Conservation (phyloP, 2,113 vertebrate species). For the Cairina moschata region DNA sequence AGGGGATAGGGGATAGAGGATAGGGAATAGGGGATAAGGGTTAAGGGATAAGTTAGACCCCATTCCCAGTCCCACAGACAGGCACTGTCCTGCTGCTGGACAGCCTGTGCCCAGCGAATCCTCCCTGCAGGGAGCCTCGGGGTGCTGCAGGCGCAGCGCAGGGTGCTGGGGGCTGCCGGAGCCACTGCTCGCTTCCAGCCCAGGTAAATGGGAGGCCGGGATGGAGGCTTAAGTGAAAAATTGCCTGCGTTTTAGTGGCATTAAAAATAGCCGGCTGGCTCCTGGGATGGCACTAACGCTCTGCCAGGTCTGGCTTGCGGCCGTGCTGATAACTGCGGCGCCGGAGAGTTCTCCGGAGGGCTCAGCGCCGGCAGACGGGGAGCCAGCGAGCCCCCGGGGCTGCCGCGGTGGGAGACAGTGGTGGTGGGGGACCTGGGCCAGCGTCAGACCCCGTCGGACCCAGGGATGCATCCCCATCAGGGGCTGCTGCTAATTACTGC, state of each 20-base stretch:
- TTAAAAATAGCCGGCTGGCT: neutral
- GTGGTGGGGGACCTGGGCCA: neutral
- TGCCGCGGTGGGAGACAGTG: no score
- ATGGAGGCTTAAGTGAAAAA: constrained; percentile 5
- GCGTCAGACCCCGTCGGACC: no score
- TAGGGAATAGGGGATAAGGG: neutral
- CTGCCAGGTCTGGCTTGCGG: neutral
- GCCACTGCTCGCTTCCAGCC: neutral
- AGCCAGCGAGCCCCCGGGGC: neutral
- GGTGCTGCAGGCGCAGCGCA: neutral
- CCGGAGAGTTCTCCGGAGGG: neutral
- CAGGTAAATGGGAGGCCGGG: neutral
- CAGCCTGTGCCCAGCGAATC: neutral
- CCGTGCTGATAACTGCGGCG: neutral
- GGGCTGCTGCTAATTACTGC: accelerated
- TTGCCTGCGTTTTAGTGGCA: constrained; percentile 10
- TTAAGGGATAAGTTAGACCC: neutral
- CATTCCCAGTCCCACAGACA: accelerated
- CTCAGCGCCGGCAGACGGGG: neutral
- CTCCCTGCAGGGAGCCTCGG: neutral
- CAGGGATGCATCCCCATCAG: neutral
- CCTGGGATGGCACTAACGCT: neutral
- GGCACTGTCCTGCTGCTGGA: neutral
- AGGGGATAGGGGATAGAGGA: neutral
- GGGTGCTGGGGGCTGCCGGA: neutral